phyloP scores from a whole-genome alignment of 2,797 vertebrate genomes.

The Crenuchus spilurus region DNA sequence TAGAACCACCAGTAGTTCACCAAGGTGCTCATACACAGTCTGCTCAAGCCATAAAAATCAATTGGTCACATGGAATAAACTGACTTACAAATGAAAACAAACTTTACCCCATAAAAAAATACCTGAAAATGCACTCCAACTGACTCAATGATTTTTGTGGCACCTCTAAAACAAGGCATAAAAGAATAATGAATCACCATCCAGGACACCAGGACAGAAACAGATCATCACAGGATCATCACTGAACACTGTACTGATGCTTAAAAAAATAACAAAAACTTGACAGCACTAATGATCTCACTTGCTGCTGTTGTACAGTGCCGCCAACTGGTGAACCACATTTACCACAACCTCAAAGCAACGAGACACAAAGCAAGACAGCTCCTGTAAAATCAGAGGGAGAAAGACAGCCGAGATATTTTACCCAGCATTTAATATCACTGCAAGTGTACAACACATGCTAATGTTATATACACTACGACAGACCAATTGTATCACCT shows the following conservation, averaged over 20 bases:
- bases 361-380: slow-evolving; percentile 94
- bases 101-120: background rate
- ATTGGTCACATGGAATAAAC: background rate
- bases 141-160: slow-evolving; percentile 95
- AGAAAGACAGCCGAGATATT: too few species aligned
- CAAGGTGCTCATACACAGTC: slow-evolving; percentile 95
- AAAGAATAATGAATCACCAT: background rate
- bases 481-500: slow-evolving; percentile 73
- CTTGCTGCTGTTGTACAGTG: slow-evolving; percentile 96
- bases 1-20: slow-evolving; percentile 90
- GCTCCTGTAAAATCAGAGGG: slow-evolving; percentile 80
- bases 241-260: background rate
- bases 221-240: background rate
- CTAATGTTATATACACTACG: background rate
- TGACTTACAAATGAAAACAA: background rate
- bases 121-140: slow-evolving; percentile 99
- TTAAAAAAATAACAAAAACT: background rate
- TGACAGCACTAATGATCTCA: slow-evolving; percentile 63
- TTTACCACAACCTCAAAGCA: slow-evolving; percentile 97
- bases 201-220: background rate
- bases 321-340: slow-evolving; percentile 93
- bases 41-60: slow-evolving; percentile 58
- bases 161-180: slow-evolving; percentile 73
- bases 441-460: background rate
- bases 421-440: too few species aligned